phyloP scores from a whole-genome alignment of 1,140 invertebrate species.

The Latrodectus geometricus region DNA sequence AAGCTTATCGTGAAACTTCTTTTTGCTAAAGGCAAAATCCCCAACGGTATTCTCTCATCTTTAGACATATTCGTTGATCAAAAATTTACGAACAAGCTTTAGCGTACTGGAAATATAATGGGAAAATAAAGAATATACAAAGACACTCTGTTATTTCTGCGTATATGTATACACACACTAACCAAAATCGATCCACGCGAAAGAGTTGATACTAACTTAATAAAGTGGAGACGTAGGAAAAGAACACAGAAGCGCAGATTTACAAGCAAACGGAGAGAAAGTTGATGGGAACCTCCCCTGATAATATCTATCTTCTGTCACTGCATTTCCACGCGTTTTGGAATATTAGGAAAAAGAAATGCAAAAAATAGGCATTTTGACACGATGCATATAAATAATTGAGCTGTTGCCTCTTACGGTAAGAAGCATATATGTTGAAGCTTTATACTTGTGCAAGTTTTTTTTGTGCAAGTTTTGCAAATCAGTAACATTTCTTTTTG shows the following conservation, averaged over 20 bases:
- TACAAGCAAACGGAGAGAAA: slow-evolving; percentile 7
- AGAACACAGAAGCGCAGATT: slow-evolving; percentile 13
- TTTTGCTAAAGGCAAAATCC: not conserved
- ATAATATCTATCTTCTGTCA: slow-evolving; percentile 34
- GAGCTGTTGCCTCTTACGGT: slow-evolving; percentile 31
- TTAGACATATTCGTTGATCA: slow-evolving; percentile 27
- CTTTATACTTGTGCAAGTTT: slow-evolving; percentile 3
- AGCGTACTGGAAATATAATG: slow-evolving; percentile 3
- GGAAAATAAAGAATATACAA: slow-evolving; percentile 17
- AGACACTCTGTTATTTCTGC: slow-evolving; percentile 9
- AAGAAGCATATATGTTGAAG: slow-evolving; percentile 39
- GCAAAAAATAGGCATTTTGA: slow-evolving; percentile 37
- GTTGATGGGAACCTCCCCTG: slow-evolving; percentile 11
- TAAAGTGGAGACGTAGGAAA: slow-evolving; percentile 36
- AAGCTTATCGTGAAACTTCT: slow-evolving; percentile 15
- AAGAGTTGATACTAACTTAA: slow-evolving; percentile 55
- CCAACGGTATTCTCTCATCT: slow-evolving; percentile 1
- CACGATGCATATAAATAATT: slow-evolving; percentile 50
- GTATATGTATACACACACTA: slow-evolving; percentile 31
- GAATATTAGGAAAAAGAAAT: slow-evolving; percentile 23
- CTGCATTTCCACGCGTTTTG: slow-evolving; percentile 19
- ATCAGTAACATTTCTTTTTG: slow-evolving; percentile 17
- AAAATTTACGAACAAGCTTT: slow-evolving; percentile 38
- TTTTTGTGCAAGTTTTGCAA: too few relatives aligned
- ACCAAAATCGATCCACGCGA: slow-evolving; percentile 14